Conservation (phyloP, 2,888 invertebrate genomes). For the Diloba caeruleocephala region DNA sequence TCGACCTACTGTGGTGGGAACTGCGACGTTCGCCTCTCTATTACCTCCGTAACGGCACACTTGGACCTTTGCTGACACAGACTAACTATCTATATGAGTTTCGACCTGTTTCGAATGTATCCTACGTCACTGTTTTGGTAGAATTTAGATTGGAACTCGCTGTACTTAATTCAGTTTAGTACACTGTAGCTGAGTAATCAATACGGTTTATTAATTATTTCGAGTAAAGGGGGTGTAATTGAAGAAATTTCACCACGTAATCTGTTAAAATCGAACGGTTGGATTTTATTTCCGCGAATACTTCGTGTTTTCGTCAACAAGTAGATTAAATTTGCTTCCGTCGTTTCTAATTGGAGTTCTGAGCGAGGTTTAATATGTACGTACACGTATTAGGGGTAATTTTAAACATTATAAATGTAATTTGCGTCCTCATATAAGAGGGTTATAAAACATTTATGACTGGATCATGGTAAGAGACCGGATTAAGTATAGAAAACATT, state of each 20-base stretch:
- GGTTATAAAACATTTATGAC: conserved; percentile 36
- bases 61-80: conserved; percentile 67
- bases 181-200: conserved; percentile 37
- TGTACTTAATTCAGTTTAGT: conserved; percentile 26
- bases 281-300: conserved; percentile 43
- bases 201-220: conserved; percentile 56
- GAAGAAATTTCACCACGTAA: conserved; percentile 44
- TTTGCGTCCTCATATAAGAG: conserved; percentile 38
- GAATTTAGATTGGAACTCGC: conserved; percentile 61
- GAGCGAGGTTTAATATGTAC: conserved; percentile 32
- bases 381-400: conserved; percentile 31
- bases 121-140: conserved; percentile 56
- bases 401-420: conserved; percentile 50
- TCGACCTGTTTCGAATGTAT: conserved; percentile 58
- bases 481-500: conserved; percentile 37
- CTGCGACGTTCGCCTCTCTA: conserved; percentile 65
- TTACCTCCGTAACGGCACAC: conserved; percentile 60
- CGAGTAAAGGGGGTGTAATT: conserved; percentile 37
- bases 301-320: conserved; percentile 36
- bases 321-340: conserved; percentile 40
- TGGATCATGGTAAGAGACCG: conserved; percentile 31
- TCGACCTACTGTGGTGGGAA: conserved; percentile 64
- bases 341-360: conserved; percentile 41
- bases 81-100: conserved; percentile 60
- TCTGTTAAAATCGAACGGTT: conserved; percentile 39